Evolutionary conservation across 1,140 invertebrate genomes (phyloP).

Genomic region (Polyergus mexicanus): DNA sequence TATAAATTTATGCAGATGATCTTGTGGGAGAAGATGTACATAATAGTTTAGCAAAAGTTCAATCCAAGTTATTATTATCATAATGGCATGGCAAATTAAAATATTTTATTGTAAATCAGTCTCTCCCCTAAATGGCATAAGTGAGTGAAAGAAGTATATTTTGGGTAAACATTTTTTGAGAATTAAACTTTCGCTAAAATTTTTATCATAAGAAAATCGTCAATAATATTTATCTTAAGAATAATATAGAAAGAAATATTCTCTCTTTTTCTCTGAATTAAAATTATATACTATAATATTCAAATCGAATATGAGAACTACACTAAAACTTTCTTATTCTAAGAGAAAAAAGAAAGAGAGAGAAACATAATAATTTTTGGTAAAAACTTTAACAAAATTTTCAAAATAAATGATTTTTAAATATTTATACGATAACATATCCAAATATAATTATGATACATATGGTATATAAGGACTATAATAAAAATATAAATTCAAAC

Average conservation of each 20-base stretch:
- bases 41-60: background rate
- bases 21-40: background rate
- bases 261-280: background rate
- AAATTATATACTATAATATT: background rate
- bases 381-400: background rate
- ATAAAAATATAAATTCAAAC: background rate
- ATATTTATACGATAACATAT: background rate
- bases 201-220: background rate
- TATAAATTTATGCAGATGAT: background rate
- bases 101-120: background rate
- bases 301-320: background rate
- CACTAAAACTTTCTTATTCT: background rate
- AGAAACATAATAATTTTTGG: background rate
- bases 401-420: background rate
- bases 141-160: background rate
- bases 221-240: background rate
- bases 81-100: background rate
- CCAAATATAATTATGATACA: background rate
- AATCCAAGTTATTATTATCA: constrained; percentile 10
- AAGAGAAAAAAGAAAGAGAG: background rate
- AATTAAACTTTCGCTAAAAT: constrained; percentile 13
- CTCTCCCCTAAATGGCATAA: background rate
- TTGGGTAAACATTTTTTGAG: background rate
- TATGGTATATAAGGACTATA: background rate
- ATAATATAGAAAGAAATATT: background rate